A percentile compares a stretch with the other conserved stretches of the same genome.
These are phyloP conservation scores for Zonitis immaculata DNA, from an alignment of 2,888 invertebrate species.

Conservation along the genomic window DNA sequence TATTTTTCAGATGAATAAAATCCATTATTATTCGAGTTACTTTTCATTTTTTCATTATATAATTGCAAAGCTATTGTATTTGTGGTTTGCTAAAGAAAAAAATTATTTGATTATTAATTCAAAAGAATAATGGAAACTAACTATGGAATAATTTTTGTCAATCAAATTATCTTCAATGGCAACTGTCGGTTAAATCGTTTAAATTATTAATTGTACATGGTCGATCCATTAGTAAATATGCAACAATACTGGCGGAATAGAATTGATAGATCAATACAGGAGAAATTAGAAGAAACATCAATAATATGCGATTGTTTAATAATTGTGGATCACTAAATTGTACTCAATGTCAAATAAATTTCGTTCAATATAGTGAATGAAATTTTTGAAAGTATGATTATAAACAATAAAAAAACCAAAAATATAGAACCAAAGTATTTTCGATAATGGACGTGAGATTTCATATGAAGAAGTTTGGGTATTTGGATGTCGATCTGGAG, in stretches of 20 bases:
- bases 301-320: slow-evolving; percentile 35
- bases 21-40: slow-evolving; percentile 36
- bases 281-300: slow-evolving; percentile 47
- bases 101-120: background rate
- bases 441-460: slow-evolving; percentile 58
- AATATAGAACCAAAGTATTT: slow-evolving; percentile 55
- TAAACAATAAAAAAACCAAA: slow-evolving; percentile 24
- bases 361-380: too few relatives aligned
- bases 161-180: slow-evolving; percentile 63
- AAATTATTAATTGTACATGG: slow-evolving; percentile 59
- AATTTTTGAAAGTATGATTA: slow-evolving; percentile 34
- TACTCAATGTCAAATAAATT: slow-evolving; percentile 46
- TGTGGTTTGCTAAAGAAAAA: slow-evolving; percentile 54
- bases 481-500: slow-evolving; percentile 60
- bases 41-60: slow-evolving; percentile 55
- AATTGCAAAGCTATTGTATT: slow-evolving; percentile 58
- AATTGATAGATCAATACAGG: slow-evolving; percentile 62
- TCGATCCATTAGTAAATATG: slow-evolving; percentile 58
- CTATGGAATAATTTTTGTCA: slow-evolving; percentile 60
- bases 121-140: slow-evolving; percentile 34
- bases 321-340: slow-evolving; percentile 26
- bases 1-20: slow-evolving; percentile 57
- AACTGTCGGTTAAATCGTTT: slow-evolving; percentile 56
- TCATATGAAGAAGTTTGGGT: slow-evolving; percentile 55
- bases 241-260: slow-evolving; percentile 66